Evolutionary conservation across 2,797 vertebrate species (phyloP).

Genomic region (Sebastes steindachneri): DNA sequence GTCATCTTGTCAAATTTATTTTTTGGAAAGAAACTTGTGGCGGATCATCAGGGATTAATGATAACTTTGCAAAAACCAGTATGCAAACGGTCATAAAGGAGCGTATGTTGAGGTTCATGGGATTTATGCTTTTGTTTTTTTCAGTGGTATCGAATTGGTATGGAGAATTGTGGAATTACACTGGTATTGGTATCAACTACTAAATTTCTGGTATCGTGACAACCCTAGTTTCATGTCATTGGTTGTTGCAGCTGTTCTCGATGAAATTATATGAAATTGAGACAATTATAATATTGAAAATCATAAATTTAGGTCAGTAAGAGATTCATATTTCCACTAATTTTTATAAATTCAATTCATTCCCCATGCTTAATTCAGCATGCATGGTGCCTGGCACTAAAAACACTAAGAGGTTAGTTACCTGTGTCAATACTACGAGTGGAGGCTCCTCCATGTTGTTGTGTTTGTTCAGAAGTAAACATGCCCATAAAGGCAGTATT

Average conservation of each 20-base stretch:
- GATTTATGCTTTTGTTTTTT: too few species aligned
- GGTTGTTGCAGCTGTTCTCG: not conserved
- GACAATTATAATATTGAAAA: not conserved
- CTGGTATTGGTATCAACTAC: too few species aligned
- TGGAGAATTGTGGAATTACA: too few species aligned
- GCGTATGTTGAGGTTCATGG: too few species aligned
- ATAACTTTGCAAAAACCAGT: too few species aligned
- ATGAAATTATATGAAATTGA: not conserved
- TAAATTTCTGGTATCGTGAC: too few species aligned
- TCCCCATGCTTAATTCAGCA: not conserved
- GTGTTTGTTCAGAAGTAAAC: conserved; percentile 12
- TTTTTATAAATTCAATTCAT: not conserved
- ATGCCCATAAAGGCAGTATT: not conserved
- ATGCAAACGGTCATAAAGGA: too few species aligned
- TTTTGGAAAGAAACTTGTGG: too few species aligned
- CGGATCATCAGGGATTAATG: too few species aligned
- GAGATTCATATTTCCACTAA: not conserved
- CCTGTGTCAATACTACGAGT: not conserved
- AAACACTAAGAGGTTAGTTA: not conserved
- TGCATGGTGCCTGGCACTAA: not conserved
- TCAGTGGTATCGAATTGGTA: too few species aligned
- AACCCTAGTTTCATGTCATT: not conserved
- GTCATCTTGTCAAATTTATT: too few species aligned
- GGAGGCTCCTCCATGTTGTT: not conserved
- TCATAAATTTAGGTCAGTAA: not conserved